Evolutionary conservation across 2,888 invertebrate genomes (phyloP), one percentile per base, ranked within the genome.

Genomic region (Amphipyra tragopoginis): DNA sequence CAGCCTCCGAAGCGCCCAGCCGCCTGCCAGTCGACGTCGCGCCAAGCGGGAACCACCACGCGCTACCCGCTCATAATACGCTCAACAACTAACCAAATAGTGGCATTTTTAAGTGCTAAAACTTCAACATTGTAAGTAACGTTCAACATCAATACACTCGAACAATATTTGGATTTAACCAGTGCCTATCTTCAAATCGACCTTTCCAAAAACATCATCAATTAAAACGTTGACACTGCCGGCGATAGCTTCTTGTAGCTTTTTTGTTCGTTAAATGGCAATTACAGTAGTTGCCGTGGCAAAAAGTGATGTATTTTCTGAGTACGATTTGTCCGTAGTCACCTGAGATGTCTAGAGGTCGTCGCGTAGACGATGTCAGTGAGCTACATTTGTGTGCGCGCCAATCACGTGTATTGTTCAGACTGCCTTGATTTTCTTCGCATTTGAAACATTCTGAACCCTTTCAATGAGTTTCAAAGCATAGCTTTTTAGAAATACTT

Each of bases 261-360:
- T 85, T 29, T 85, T 76, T 85, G 75, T 84, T 82, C 81, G 83
- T 86, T 86, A 85, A 82, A 83, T 75, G 82, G 78, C 84, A 88
- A 90, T 89, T 86, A 87, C 78, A 81, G 73, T 72, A 73, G 74
- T 81, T 65, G 38, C 53, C 47, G 65, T 67, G 42, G 21, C 47
- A 15, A 64, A 67, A 69, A 68, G 65, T 81, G 77, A 78, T 84
- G 72, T 82, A 82, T 84, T 82, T 77, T 83, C 82, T 78, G 70
- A 74, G 72, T 79, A 74, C 79, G 65, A 73, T 71, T 75, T 72
- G 80, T 60, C 77, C 81, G 67, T 84, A 85, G 84, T 86, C 88
- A 92, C 91, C 92, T 92, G 89, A 80, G 79, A 74, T 84, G 92
- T 91, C 92, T 92, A 85, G 90, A 92, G 93, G 92, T 92, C 93